phyloP scores from a whole-genome alignment of 2,113 vertebrate genomes.

The Gnathonemus echidnorhynchus region DNA sequence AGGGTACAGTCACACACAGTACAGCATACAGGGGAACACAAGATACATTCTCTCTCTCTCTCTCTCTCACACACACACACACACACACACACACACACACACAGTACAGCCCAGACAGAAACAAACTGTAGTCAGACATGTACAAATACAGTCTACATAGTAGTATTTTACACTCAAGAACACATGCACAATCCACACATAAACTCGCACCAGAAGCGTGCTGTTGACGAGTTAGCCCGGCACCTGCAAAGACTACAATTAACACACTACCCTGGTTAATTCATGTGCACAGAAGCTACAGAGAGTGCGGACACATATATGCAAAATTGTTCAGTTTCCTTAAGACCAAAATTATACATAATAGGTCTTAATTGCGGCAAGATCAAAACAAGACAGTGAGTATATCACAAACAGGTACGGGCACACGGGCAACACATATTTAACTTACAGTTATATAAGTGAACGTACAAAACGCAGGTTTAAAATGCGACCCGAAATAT shows the following conservation, averaged over 20 bases:
- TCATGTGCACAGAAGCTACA: background rate
- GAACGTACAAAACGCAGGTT: background rate
- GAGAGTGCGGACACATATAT: background rate
- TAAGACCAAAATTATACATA: background rate
- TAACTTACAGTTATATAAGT: background rate
- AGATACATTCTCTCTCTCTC: too few relatives aligned
- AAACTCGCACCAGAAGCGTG: background rate
- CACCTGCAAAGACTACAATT: background rate
- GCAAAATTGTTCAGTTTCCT: background rate
- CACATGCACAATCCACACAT: background rate
- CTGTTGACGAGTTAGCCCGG: background rate
- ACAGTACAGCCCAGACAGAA: background rate
- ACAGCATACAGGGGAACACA: too few relatives aligned
- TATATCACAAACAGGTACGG: background rate
- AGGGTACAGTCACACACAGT: background rate
- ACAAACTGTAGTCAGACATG: background rate
- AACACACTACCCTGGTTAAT: background rate
- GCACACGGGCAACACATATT: background rate
- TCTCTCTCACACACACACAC: too few relatives aligned
- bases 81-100: background rate
- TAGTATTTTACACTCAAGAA: background rate
- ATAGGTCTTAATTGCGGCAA: background rate
- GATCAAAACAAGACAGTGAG: background rate
- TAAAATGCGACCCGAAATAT: background rate
- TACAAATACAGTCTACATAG: background rate